A percentile compares a stretch with the other conserved stretches of the same genome.
phyloP scores from a whole-genome alignment of 1,140 invertebrate species.

The Orius insidiosus region DNA sequence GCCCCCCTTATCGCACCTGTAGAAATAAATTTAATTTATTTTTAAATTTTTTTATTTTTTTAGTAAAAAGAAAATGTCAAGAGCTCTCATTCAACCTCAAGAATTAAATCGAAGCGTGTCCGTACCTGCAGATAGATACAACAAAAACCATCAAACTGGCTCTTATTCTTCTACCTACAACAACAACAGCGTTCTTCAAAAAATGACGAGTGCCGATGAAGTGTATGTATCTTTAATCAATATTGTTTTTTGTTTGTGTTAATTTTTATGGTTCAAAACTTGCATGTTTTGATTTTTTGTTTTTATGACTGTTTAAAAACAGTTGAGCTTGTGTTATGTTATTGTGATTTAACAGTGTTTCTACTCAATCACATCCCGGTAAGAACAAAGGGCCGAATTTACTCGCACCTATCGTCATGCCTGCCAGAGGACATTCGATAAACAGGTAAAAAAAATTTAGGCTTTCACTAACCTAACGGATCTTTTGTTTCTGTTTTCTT shows the following conservation, averaged over 20 bases:
- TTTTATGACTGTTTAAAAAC: not conserved
- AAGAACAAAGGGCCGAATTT: slow-evolving; percentile 31
- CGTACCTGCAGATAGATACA: slow-evolving; percentile 53
- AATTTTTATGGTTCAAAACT: not conserved
- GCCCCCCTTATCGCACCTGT: too few species aligned
- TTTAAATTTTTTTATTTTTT: too few species aligned
- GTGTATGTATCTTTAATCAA: slow-evolving; percentile 12
- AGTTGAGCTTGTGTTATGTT: slow-evolving; percentile 8
- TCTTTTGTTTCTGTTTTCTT: not conserved
- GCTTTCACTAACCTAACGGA: not conserved
- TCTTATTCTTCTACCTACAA: not conserved
- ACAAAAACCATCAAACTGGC: slow-evolving; percentile 11
- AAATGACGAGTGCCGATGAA: slow-evolving; percentile 10
- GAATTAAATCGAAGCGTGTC: slow-evolving; percentile 72
- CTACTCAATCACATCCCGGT: slow-evolving; percentile 32
- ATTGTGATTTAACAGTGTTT: slow-evolving; percentile 11
- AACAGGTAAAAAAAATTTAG: slow-evolving; percentile 37
- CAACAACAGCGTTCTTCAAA: not conserved
- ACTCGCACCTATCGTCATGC: slow-evolving; percentile 57
- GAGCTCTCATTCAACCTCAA: slow-evolving; percentile 36
- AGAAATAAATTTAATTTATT: too few species aligned
- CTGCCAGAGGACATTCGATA: slow-evolving; percentile 42
- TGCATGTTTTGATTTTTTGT: not conserved
- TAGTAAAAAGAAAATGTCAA: slow-evolving; percentile 46
- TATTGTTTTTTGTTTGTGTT: not conserved